Percentiles rank a stretch among this genome's conserved stretches.
Evolutionary conservation across 2,797 vertebrate genomes (phyloP).

Genomic region (Sebastes elongatus): DNA sequence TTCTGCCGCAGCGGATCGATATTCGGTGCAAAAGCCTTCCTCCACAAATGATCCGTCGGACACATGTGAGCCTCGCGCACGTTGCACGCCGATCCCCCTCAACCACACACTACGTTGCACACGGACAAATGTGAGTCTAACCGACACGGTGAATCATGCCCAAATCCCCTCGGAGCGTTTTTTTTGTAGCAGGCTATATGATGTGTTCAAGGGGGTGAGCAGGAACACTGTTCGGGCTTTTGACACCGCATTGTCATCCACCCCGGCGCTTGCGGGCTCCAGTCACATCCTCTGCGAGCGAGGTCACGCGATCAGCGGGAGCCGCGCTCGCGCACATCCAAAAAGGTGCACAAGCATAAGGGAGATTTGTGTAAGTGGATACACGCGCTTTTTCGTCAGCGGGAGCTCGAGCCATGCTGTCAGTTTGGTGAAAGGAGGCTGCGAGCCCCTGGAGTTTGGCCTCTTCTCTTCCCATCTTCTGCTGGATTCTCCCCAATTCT

Average conservation of each 20-base stretch:
- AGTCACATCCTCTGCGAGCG: conserved; percentile 21
- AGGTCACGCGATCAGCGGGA: conserved; percentile 28
- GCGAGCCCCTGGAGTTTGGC: conserved; percentile 56
- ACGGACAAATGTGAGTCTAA: conserved; percentile 12
- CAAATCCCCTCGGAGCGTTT: conserved; percentile 24
- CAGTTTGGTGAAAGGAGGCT: conserved; percentile 59
- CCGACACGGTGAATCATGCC: conserved; percentile 46
- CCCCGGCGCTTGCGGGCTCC: conserved; percentile 17
- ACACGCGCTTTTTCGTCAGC: conserved; percentile 39
- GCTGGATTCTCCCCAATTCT: conserved; percentile 38
- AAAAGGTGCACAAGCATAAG: conserved; percentile 37
- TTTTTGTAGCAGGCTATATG: neutral
- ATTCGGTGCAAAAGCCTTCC: neutral
- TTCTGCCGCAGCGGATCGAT: conserved; percentile 17
- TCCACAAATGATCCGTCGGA: neutral
- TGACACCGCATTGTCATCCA: conserved; percentile 54
- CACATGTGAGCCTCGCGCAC: conserved; percentile 14
- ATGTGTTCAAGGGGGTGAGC: conserved; percentile 42
- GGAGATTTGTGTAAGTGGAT: conserved; percentile 63
- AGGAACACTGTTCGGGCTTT: conserved; percentile 38
- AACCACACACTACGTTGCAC: neutral
- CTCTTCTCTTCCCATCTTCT: conserved; percentile 29
- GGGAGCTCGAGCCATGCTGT: conserved; percentile 59
- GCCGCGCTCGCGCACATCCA: neutral
- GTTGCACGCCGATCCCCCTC: neutral